These are phyloP conservation scores for Argyrosomus japonicus DNA, from an alignment of 2,113 vertebrate genomes.

Conservation along the genomic window DNA sequence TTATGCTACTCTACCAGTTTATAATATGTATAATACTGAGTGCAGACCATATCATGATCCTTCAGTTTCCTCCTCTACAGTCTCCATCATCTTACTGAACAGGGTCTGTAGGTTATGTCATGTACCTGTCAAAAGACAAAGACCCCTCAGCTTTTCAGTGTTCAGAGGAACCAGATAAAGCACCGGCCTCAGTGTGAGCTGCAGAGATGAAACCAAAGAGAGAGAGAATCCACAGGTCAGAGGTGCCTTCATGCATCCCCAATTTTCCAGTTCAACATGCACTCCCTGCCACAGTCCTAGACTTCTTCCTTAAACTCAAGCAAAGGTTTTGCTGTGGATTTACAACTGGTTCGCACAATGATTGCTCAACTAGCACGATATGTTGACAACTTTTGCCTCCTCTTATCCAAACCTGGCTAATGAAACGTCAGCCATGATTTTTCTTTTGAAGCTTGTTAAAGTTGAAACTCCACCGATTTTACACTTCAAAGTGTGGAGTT, in stretches of 20 bases:
- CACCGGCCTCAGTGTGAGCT: neutral
- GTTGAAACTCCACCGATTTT: neutral
- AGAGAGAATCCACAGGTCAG: constrained; percentile 24
- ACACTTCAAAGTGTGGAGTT: neutral
- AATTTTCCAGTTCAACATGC: constrained; percentile 1
- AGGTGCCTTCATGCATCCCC: constrained; percentile 5
- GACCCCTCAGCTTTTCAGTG: neutral
- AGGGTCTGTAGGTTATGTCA: neutral
- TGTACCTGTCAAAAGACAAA: neutral
- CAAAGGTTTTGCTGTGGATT: neutral
- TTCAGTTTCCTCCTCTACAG: neutral
- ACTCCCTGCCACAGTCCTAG: constrained; percentile 13
- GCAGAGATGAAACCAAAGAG: constrained; percentile 16
- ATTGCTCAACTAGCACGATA: constrained; percentile 6
- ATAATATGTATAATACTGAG: neutral
- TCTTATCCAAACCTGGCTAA: constrained; percentile 5
- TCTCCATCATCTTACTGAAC: neutral
- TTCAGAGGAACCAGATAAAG: constrained; percentile 27
- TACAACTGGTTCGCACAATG: neutral
- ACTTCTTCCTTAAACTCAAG: constrained; percentile 14
- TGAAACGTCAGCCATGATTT: neutral
- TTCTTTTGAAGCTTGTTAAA: neutral
- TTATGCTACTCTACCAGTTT: neutral
- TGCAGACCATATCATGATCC: neutral
- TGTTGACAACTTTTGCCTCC: constrained; percentile 7